Evolutionary conservation across 2,113 vertebrate genomes (phyloP).

Genomic region (Oenanthe melanoleuca): DNA sequence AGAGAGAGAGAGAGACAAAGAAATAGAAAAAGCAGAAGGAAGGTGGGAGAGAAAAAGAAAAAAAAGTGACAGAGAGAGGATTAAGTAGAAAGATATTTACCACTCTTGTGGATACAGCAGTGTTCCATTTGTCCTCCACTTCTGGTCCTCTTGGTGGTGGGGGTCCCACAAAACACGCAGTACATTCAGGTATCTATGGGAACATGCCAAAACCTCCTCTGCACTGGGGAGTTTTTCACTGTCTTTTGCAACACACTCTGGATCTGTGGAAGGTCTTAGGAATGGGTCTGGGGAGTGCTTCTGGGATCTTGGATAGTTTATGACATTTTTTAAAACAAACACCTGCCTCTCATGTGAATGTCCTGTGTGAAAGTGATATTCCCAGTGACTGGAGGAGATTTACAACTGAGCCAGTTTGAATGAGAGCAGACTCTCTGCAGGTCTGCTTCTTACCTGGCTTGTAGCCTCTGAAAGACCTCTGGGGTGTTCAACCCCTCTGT

Average conservation of each 20-base stretch:
- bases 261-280: neutral
- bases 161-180: fast-evolving
- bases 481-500: neutral
- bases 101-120: neutral
- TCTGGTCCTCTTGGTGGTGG: neutral
- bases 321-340: neutral
- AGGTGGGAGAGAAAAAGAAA: neutral
- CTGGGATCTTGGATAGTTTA: neutral
- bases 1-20: neutral
- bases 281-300: neutral
- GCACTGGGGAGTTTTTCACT: neutral
- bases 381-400: neutral
- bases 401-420: neutral
- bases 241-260: neutral
- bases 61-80: neutral
- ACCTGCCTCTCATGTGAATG: neutral
- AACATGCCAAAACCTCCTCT: neutral
- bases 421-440: neutral
- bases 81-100: neutral
- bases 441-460: neutral
- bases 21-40: neutral
- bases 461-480: neutral
- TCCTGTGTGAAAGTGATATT: neutral
- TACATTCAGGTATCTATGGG: fast-evolving
- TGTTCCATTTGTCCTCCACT: neutral